Evolutionary conservation across 2,797 vertebrate genomes (phyloP).

Genomic region (Epinephelus awoara): DNA sequence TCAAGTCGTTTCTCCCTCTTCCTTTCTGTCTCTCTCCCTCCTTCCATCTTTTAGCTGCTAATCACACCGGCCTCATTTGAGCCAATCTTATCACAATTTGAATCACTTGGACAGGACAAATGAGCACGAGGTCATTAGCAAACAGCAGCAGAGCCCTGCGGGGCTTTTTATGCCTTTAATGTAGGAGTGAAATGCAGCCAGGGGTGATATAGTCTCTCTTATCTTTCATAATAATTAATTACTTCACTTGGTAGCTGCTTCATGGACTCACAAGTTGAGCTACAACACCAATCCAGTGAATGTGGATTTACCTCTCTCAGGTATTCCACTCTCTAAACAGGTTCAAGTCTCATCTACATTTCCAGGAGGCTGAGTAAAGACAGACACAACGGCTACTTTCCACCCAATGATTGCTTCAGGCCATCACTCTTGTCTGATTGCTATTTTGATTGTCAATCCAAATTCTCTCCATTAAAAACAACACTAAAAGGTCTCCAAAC

Average conservation of each 20-base stretch:
- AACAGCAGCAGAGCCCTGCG: conserved; percentile 9
- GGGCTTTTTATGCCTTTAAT: conserved; percentile 18
- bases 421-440: background rate
- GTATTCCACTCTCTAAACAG: background rate
- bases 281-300: background rate
- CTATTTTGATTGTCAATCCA: background rate
- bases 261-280: background rate
- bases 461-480: background rate
- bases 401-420: background rate
- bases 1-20: background rate
- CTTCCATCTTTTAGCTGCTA: background rate
- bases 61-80: conserved; percentile 23
- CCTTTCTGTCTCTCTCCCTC: background rate
- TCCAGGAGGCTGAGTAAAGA: background rate
- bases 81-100: conserved; percentile 12
- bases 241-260: background rate
- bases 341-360: background rate
- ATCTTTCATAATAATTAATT: conserved; percentile 16
- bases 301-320: background rate
- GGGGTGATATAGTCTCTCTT: background rate
- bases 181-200: background rate
- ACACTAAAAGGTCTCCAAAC: background rate
- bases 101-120: conserved; percentile 29
- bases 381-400: background rate
- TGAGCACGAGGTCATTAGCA: conserved; percentile 34